Base-by-base conservation (phyloP, 2,113 vertebrate genomes). In the Esox niger region DNA sequence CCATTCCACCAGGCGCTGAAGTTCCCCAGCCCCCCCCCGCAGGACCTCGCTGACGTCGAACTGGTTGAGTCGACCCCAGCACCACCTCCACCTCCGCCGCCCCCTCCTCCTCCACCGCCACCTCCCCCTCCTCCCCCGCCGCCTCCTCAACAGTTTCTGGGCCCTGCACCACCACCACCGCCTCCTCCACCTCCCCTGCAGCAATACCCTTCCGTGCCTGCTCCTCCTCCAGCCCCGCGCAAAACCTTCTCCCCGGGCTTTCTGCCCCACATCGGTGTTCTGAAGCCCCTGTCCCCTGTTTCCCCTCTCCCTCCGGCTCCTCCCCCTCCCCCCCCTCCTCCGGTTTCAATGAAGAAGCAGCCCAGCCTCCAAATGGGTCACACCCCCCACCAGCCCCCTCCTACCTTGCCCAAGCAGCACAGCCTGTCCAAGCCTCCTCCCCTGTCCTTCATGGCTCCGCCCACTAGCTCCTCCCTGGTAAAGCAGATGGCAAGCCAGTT, bases 401-500 rank as follows among this genome's bases (percentile, higher is more conserved):
- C 94, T 0, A 94, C 92, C 0, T 74, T 96, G 4, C 94, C 96
- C 54, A 97, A 97, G 80, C 95, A 96, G 78, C 95, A 94, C 88
- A 94, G 91, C 78, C 88, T 95, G 49, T 80, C 80, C 0, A 96
- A 93, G 64, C 90, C 86, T 0, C 80, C 89, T 0, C 77, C 3
- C 5, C 2, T 68, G 23, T 67, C 76, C 23, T 72, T 70, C 0
- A 81, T 77, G 60, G 72, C 67, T 0, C 68, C 59, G 21, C 54
- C 82, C 6, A 80, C 86, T 0, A 88, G 93, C 0, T 88, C 93
- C 72, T 95, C 93, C 0, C 70, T 94, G 13, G 96, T 98, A 67
- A 98, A 94, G 73, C 95, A 96, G 68, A 87, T 96, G 2, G 94
- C 91, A 17, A 94, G 93, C 74, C 95, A 96, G 84, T 97, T 97